phyloP scores from a whole-genome alignment of 2,888 invertebrate genomes.

The Ectemnius lituratus region DNA sequence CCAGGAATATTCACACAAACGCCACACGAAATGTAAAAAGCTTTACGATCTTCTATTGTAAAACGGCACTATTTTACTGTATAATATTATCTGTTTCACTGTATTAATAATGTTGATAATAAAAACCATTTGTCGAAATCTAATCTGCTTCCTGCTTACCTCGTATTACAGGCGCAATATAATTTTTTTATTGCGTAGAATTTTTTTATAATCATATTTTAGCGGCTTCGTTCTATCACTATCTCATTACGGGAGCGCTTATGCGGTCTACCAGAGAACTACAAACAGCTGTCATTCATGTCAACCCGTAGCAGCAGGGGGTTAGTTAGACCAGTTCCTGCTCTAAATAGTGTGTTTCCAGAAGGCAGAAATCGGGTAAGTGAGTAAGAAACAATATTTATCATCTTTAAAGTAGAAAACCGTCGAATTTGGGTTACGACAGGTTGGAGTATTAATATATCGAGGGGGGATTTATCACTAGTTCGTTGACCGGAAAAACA shows the following conservation, averaged over 20 bases:
- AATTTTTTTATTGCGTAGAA: not conserved
- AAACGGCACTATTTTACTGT: slow-evolving; percentile 74
- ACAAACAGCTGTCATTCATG: slow-evolving; percentile 71
- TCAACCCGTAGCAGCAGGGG: slow-evolving; percentile 72
- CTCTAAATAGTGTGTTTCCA: slow-evolving; percentile 45
- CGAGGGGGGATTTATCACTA: not conserved
- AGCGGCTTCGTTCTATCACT: no score
- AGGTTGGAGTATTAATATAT: not conserved
- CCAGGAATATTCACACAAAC: slow-evolving; percentile 49
- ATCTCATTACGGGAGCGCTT: not conserved
- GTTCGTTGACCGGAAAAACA: not conserved
- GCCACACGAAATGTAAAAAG: slow-evolving; percentile 66
- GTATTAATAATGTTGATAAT: slow-evolving; percentile 75
- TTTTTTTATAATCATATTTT: not conserved
- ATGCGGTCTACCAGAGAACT: slow-evolving; percentile 52
- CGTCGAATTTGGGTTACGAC: not conserved
- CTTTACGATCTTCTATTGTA: slow-evolving; percentile 65
- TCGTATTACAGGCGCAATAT: not conserved
- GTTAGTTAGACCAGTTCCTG: slow-evolving; percentile 59
- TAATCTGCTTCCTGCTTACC: not conserved
- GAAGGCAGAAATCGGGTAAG: slow-evolving; percentile 59
- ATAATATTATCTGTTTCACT: slow-evolving; percentile 72
- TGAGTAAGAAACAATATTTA: slow-evolving; percentile 16
- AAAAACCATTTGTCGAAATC: slow-evolving; percentile 49
- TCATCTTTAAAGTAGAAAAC: not conserved